Evolutionary conservation across 2,797 vertebrate species (phyloP).

Genomic region (Hippoglossus hippoglossus): DNA sequence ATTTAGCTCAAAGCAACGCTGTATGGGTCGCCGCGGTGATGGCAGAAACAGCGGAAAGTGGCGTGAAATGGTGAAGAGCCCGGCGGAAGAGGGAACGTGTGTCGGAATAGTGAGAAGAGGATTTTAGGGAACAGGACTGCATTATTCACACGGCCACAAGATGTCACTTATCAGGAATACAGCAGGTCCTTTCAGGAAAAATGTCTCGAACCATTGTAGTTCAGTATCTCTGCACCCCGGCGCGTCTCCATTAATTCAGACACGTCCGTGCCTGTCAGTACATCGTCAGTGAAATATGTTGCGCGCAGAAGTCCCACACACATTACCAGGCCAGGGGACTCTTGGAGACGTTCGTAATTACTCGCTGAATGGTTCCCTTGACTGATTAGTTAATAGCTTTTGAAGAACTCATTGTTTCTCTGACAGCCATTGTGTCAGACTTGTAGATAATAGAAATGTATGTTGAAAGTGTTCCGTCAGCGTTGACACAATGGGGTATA

Average conservation of each 20-base stretch:
- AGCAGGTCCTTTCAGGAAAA: neutral
- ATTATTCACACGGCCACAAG: no score
- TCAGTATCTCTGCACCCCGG: neutral
- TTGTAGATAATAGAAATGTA: slow-evolving; percentile 33
- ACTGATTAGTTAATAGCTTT: slow-evolving; percentile 48
- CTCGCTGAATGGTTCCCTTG: slow-evolving; percentile 25
- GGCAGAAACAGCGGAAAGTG: no score
- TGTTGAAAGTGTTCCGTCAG: slow-evolving; percentile 18
- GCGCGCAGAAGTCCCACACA: slow-evolving; percentile 13
- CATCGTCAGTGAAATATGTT: slow-evolving; percentile 11
- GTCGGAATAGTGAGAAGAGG: no score
- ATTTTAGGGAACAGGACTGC: no score
- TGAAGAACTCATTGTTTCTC: slow-evolving; percentile 28
- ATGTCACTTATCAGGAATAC: no score
- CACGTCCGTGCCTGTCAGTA: slow-evolving; percentile 6
- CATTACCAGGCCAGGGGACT: slow-evolving; percentile 14
- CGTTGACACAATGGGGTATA: slow-evolving; percentile 15
- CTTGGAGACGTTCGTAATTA: slow-evolving; percentile 37
- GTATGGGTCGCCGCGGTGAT: no score
- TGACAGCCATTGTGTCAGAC: slow-evolving; percentile 39
- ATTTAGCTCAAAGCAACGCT: no score
- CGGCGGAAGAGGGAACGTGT: no score
- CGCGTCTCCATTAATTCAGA: slow-evolving; percentile 1
- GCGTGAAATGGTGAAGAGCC: no score
- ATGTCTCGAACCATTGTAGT: neutral